A percentile compares a stretch with the other conserved stretches of the same genome.
phyloP scores from a whole-genome alignment of 1,140 invertebrate species.

The Papilio xuthus region DNA sequence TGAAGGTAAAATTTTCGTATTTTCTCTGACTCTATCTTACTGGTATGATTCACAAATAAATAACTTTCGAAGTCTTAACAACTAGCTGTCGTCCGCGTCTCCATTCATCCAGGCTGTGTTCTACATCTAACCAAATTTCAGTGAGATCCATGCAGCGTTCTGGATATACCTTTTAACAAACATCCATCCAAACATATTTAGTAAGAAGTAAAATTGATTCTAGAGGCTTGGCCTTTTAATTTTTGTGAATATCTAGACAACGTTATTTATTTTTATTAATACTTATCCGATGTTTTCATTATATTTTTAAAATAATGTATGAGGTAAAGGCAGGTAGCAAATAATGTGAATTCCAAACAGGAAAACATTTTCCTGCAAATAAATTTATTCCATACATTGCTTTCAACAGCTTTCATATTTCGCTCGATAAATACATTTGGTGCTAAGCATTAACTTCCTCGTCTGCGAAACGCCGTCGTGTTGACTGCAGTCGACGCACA shows the following conservation, averaged over 20 bases:
- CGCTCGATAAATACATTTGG: constrained; percentile 43
- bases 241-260: too few relatives aligned
- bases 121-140: too few relatives aligned
- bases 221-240: too few relatives aligned
- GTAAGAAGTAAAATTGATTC: not conserved
- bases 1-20: constrained; percentile 46
- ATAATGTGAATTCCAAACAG: constrained; percentile 21
- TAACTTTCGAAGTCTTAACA: constrained; percentile 6
- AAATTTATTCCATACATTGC: constrained; percentile 11
- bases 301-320: not conserved
- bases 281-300: too few relatives aligned
- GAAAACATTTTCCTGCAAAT: constrained; percentile 17
- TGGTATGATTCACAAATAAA: not conserved
- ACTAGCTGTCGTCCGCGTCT: too few relatives aligned
- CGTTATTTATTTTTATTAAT: too few relatives aligned
- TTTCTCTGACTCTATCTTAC: not conserved
- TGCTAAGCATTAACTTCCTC: constrained; percentile 46
- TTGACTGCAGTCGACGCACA: constrained; percentile 53
- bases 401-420: constrained; percentile 34
- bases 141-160: too few relatives aligned
- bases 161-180: too few relatives aligned
- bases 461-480: constrained; percentile 43
- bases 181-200: too few relatives aligned
- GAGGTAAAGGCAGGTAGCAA: not conserved
- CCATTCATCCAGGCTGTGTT: too few relatives aligned